These are phyloP conservation scores for Ianthella basta DNA, from an alignment of 37 sponge, comb jelly and placozoan species.

Conservation along the genomic window DNA sequence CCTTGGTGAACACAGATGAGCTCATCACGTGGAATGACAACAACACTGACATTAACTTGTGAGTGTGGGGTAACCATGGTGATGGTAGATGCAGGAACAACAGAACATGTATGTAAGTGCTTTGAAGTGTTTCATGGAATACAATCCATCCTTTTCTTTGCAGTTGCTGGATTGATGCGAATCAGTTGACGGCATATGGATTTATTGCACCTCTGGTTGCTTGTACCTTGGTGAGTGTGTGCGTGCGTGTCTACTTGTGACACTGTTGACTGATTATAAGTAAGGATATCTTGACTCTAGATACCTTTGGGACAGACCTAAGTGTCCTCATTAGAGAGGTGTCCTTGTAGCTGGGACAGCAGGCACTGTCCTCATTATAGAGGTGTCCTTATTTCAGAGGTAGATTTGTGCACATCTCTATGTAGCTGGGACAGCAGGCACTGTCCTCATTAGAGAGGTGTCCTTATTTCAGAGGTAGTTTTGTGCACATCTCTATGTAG, in stretches of 20 bases:
- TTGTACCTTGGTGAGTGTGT: background rate
- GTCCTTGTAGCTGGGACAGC: too few relatives aligned
- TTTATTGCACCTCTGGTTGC: background rate
- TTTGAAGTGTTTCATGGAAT: background rate
- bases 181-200: background rate
- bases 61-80: background rate
- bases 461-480: too few relatives aligned
- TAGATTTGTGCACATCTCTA: too few relatives aligned
- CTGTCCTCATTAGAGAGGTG: too few relatives aligned
- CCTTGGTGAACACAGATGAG: background rate
- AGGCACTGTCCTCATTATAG: too few relatives aligned
- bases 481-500: too few relatives aligned
- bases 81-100: background rate
- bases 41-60: background rate
- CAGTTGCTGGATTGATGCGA: conserved; percentile 7
- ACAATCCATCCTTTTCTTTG: background rate
- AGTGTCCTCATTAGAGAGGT: background rate
- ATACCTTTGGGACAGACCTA: too few relatives aligned
- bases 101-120: background rate
- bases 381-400: too few relatives aligned
- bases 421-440: too few relatives aligned
- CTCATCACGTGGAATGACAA: background rate
- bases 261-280: too few relatives aligned
- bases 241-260: too few relatives aligned
- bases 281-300: too few relatives aligned